Conservation (phyloP, 2,888 invertebrate genomes). For the Oxytorus armatus region DNA sequence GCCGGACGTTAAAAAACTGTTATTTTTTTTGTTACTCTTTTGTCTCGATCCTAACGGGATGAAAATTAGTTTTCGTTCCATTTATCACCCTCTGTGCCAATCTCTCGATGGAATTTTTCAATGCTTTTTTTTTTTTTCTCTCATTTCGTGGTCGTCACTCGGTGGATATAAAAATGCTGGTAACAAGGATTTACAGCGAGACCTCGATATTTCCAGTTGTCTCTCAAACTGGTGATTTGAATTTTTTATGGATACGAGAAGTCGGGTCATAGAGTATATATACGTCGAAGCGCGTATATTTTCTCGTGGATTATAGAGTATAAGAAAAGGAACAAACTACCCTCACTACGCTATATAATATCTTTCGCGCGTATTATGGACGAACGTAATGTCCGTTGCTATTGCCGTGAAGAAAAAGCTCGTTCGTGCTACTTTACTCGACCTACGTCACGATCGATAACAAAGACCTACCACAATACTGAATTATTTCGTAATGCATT, state of each 20-base stretch:
- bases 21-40: neutral
- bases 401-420: conserved; percentile 9
- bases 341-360: conserved; percentile 24
- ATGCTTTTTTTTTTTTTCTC: neutral
- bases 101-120: neutral
- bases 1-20: neutral
- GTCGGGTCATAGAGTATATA: conserved; percentile 25
- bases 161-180: neutral
- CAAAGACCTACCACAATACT: neutral
- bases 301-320: conserved; percentile 12
- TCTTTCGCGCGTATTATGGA: conserved; percentile 4
- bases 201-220: conserved; percentile 58
- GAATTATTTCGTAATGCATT: neutral
- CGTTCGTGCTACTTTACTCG: conserved; percentile 41
- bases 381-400: neutral
- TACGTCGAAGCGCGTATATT: conserved; percentile 1
- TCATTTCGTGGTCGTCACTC: no score
- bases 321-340: conserved; percentile 7
- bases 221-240: conserved; percentile 47
- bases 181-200: conserved; percentile 19
- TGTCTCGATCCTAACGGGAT: neutral
- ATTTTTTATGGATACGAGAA: conserved; percentile 57
- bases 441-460: conserved; percentile 12
- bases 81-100: no score
- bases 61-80: neutral